phyloP scores from a whole-genome alignment of 2,888 invertebrate species.

The Mesorhabditis sp. region DNA sequence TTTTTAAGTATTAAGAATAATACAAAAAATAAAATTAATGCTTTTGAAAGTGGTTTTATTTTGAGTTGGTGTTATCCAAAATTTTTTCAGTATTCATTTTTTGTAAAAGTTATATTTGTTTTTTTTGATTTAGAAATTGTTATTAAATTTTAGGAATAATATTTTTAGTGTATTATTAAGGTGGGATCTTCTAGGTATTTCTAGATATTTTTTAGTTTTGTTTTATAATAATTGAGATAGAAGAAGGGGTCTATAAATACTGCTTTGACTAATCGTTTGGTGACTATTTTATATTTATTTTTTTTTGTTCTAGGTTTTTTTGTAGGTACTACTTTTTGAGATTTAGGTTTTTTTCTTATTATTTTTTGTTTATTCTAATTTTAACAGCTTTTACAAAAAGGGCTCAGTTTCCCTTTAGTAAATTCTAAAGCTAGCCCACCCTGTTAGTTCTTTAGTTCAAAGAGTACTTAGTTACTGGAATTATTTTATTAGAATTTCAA shows the following conservation, averaged over 20 bases:
- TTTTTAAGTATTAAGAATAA: constrained; percentile 33
- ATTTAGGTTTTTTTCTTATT: constrained; percentile 36
- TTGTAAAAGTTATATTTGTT: constrained; percentile 39
- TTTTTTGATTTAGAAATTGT: constrained; percentile 42
- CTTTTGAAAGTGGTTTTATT: constrained; percentile 40
- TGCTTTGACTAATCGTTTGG: constrained; percentile 73
- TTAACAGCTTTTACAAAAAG: constrained; percentile 73
- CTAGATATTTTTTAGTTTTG: constrained; percentile 36
- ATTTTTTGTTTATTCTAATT: constrained; percentile 59
- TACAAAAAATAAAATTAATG: constrained; percentile 28
- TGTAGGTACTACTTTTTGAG: constrained; percentile 61
- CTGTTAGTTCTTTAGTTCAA: constrained; percentile 75
- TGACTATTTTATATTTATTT: constrained; percentile 67
- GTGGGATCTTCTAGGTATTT: constrained; percentile 39
- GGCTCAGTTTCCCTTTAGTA: constrained; percentile 77
- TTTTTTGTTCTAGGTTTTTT: constrained; percentile 63
- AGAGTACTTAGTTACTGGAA: constrained; percentile 77
- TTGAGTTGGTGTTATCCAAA: constrained; percentile 38
- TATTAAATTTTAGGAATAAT: constrained; percentile 41
- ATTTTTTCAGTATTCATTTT: constrained; percentile 44
- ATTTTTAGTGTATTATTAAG: constrained; percentile 37
- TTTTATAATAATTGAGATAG: constrained; percentile 48
- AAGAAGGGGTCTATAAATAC: constrained; percentile 66
- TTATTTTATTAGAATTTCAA: constrained; percentile 58
- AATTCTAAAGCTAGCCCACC: constrained; percentile 76